Conservation (phyloP, 2,113 vertebrate species). For the Lates calcarifer region DNA sequence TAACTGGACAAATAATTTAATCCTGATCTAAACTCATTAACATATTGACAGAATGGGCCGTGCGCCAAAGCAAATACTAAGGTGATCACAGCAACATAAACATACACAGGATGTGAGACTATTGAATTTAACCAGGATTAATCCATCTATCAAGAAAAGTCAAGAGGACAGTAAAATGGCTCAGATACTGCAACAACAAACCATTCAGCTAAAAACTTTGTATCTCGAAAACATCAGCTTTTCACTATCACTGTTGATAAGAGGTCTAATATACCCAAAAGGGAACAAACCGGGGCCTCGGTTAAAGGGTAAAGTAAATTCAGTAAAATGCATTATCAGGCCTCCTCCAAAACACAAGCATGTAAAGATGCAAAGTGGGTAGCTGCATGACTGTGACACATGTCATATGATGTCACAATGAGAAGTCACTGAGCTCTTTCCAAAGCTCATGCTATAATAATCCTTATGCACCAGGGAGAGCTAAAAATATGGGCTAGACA, state of each 20-base stretch:
- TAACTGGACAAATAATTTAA: neutral
- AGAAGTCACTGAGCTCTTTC: conserved; percentile 65
- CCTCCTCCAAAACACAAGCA: neutral
- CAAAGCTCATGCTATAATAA: conserved; percentile 70
- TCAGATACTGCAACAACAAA: neutral
- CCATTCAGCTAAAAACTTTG: neutral
- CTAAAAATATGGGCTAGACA: conserved; percentile 76
- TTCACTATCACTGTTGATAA: neutral
- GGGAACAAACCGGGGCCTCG: neutral
- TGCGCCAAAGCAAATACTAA: conserved; percentile 3
- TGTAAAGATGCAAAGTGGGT: conserved; percentile 18
- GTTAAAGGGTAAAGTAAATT: neutral
- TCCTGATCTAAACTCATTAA: conserved; percentile 5
- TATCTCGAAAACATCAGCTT: neutral
- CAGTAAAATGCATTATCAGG: neutral
- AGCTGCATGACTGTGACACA: conserved; percentile 29
- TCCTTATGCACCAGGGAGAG: conserved; percentile 65
- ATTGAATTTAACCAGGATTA: neutral
- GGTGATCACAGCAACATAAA: conserved; percentile 22
- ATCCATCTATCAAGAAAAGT: neutral
- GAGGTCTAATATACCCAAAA: neutral
- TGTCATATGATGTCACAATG: conserved; percentile 56
- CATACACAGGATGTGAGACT: neutral
- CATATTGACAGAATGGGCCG: neutral
- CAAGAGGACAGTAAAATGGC: neutral